These are phyloP conservation scores for Danionella cerebrum DNA, from an alignment of 2,113 vertebrate genomes.

Conservation along the genomic window DNA sequence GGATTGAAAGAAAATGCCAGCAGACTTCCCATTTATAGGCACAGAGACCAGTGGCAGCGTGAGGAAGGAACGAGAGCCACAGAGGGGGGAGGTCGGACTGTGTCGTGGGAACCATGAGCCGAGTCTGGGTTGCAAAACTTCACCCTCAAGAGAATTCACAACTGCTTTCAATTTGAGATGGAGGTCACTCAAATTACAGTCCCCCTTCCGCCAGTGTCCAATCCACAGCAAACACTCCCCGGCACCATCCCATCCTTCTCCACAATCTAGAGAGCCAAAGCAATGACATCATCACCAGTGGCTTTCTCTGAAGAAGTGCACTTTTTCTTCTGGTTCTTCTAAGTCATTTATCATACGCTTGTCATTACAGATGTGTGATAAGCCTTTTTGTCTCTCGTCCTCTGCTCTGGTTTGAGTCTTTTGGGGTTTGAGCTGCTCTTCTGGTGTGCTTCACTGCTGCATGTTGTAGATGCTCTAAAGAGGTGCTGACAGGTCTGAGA, in stretches of 20 bases:
- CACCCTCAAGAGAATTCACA: conserved; percentile 44
- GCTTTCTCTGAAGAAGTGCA: not conserved
- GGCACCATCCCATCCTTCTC: conserved; percentile 19
- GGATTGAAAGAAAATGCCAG: conserved; percentile 23
- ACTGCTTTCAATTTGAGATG: conserved; percentile 53
- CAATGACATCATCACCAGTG: conserved; percentile 44
- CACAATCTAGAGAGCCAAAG: conserved; percentile 36
- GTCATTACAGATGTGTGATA: not conserved
- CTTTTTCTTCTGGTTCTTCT: not conserved
- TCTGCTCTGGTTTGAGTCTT: conserved; percentile 9
- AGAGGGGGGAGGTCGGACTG: conserved; percentile 42
- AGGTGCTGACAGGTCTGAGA: conserved; percentile 20
- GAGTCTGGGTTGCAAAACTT: conserved; percentile 42
- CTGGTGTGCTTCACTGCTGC: not conserved
- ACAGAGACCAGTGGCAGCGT: conserved; percentile 22
- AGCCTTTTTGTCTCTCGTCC: not conserved
- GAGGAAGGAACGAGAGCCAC: conserved; percentile 26
- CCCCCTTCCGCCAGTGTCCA: conserved; percentile 33
- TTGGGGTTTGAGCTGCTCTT: conserved; percentile 10
- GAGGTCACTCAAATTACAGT: conserved; percentile 52
- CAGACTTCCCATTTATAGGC: conserved; percentile 53
- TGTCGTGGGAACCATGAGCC: conserved; percentile 50
- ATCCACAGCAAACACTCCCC: not conserved
- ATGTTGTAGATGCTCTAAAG: conserved; percentile 19
- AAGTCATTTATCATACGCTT: not conserved